A percentile compares a stretch with the other conserved stretches of the same genome.
Conservation (phyloP, 1,140 invertebrate genomes). For the Drosophila pruinosa region DNA sequence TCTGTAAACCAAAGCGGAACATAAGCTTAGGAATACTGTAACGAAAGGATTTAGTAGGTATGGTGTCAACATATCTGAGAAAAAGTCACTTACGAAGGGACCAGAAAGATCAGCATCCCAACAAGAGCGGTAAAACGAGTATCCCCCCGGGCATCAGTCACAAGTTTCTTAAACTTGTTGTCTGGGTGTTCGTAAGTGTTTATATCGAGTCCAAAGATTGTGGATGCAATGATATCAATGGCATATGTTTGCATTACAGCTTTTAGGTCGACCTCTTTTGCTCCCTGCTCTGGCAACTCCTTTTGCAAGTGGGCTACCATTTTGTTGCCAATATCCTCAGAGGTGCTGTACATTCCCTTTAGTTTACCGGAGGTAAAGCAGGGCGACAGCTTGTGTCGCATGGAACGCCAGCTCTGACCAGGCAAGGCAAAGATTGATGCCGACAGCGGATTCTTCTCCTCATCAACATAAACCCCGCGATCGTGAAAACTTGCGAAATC, state of each 20-base stretch:
- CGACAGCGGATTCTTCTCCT: slow-evolving; percentile 74
- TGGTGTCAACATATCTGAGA: too few species aligned
- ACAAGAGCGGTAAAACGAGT: slow-evolving; percentile 27
- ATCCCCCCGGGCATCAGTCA: slow-evolving; percentile 7
- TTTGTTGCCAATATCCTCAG: slow-evolving; percentile 82
- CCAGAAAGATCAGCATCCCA: slow-evolving; percentile 57
- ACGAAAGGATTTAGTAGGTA: neutral
- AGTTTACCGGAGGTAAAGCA: slow-evolving; percentile 85
- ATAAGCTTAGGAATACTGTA: slow-evolving; percentile 50
- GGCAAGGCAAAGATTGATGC: slow-evolving; percentile 82
- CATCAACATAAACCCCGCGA: slow-evolving; percentile 80
- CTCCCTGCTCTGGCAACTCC: slow-evolving; percentile 37
- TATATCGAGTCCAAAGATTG: slow-evolving; percentile 70
- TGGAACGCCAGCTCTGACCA: slow-evolving; percentile 83
- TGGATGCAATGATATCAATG: slow-evolving; percentile 71
- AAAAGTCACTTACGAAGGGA: slow-evolving; percentile 66
- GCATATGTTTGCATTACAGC: slow-evolving; percentile 61
- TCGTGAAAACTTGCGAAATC: slow-evolving; percentile 83
- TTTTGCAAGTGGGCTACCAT: slow-evolving; percentile 66
- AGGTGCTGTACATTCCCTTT: slow-evolving; percentile 84
- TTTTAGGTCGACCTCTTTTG: slow-evolving; percentile 59
- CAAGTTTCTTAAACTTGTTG: slow-evolving; percentile 60
- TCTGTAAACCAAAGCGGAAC: slow-evolving; percentile 50
- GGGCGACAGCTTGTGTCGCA: slow-evolving; percentile 84
- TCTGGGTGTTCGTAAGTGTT: slow-evolving; percentile 67